Base-by-base conservation (phyloP, 2,888 invertebrate genomes). In the Athalia cordata region DNA sequence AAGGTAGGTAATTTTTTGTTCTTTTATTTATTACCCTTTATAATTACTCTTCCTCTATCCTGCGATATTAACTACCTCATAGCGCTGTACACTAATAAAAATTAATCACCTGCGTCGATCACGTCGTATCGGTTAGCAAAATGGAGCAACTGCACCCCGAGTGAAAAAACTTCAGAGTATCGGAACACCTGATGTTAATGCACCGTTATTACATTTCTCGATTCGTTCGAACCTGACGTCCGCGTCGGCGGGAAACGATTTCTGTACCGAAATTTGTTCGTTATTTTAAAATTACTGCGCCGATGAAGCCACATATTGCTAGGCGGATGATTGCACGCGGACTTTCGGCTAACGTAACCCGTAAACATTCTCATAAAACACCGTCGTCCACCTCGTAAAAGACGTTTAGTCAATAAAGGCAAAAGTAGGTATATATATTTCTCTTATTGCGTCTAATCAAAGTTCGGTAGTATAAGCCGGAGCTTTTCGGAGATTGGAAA, bases 401-500 rank as follows among this genome's bases (percentile, higher is more conserved):
- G 72, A 59, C 59, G 72, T 72, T 72, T 47, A 72, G 72, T 72
- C 72, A 47, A 72, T 72, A 72, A 59, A 72, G 59, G 47, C 43
- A 72, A 72, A 72, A 72, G 59, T 72, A 72, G 0, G 2, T 29
- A 29, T 57, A 29, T 29, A 29, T 72, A 72, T 72, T 72, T 72
- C 72, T 72, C 72, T 72, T 72, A 72, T 59, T 72, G 45, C 72
- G 72, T 59, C 72, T 72, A 72, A 72, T 72, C 72, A 72, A 72
- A 72, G 72, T 72, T 72, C 72, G 72, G 72, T 47, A 72, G 72
- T 72, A 29, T 29, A 72, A 72, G 57, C 72, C 59, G 49, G 64
- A 75, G 64, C 75, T 75, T 75, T 75, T 75, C 75, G 75, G 50
- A 50, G 64, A 75, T 75, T 75, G 75, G 75, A 75, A 75, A 75